Evolutionary conservation across 1,140 invertebrate genomes (phyloP), one percentile per base, ranked within the genome.

Genomic region (Copidosoma floridanum): DNA sequence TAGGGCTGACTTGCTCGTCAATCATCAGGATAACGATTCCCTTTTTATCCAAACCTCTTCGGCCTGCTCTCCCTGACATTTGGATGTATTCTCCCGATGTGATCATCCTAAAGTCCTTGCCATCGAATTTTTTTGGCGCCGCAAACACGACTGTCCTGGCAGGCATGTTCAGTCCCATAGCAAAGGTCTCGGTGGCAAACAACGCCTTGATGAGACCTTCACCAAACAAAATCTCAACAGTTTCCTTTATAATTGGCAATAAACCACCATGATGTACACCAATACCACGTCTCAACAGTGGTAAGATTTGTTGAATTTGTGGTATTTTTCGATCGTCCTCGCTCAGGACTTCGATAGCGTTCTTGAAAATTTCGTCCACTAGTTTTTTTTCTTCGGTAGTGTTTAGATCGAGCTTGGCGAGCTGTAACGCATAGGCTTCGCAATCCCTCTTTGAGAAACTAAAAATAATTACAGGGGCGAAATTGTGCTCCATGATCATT

Each of bases 121-220:
- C 98, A 80, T 99, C 98, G 82, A 95, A 99, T 81, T 99, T 99
- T 35, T 94, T 84, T 14, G 92, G 89, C 38, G 88, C 89, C 0
- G 96, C 99, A 68, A 99, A 99, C 0, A 99, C 81, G 1, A 99
- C 98, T 1, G 98, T 99, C 71, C 97, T 89, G 0, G 98, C 98
- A 24, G 98, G 97, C 98, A 99, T 99, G 82, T 99, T 99, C 1
- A 99, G 78, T 5, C 98, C 98, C 97, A 99, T 99, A 7, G 97
- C 95, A 83, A 99, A 99, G 10, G 98, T 99, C 83, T 99, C 98
- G 0, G 98, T 99, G 0, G 97, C 98, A 84, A 99, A 99, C 0
- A 99, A 81, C 0, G 94, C 94, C 86, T 98, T 98, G 35, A 98
- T 92, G 10, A 98, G 83, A 20, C 98, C 97, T 82, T 99, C 95